Conservation (phyloP, 2,888 invertebrate genomes). For the Nephrotoma appendiculata region DNA sequence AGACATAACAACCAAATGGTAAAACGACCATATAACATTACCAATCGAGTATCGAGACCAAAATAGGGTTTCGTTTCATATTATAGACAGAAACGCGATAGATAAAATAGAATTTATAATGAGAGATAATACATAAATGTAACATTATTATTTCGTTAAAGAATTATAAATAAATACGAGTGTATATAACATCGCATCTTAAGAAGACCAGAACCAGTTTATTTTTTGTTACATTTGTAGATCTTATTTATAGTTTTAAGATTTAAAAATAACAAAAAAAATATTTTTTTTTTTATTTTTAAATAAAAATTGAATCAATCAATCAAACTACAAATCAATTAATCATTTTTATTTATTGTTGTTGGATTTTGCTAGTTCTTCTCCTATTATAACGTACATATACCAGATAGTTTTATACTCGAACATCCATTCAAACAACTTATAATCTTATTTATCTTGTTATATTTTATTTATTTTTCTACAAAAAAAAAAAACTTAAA, state of each 20-base stretch:
- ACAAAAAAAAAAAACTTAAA: not conserved
- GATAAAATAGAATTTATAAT: not conserved
- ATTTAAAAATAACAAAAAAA: not conserved
- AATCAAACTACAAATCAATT: not conserved
- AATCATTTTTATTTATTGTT: not conserved
- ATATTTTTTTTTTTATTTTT: not conserved
- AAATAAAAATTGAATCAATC: not conserved
- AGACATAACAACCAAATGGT: not conserved
- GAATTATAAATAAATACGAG: not conserved
- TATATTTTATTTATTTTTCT: not conserved
- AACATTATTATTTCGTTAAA: not conserved
- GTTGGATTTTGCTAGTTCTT: not conserved
- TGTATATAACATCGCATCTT: not conserved
- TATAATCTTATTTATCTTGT: not conserved
- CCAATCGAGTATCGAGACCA: not conserved
- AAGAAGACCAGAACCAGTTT: not conserved
- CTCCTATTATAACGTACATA: not conserved
- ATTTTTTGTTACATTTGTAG: not conserved
- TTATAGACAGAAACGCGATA: not conserved
- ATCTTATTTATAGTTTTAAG: not conserved
- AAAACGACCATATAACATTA: not conserved
- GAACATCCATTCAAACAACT: not conserved
- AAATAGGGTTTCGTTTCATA: not conserved
- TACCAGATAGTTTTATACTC: not conserved
- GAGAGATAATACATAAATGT: not conserved